Conservation (phyloP, 2,888 invertebrate genomes). For the Hipparchia semele region DNA sequence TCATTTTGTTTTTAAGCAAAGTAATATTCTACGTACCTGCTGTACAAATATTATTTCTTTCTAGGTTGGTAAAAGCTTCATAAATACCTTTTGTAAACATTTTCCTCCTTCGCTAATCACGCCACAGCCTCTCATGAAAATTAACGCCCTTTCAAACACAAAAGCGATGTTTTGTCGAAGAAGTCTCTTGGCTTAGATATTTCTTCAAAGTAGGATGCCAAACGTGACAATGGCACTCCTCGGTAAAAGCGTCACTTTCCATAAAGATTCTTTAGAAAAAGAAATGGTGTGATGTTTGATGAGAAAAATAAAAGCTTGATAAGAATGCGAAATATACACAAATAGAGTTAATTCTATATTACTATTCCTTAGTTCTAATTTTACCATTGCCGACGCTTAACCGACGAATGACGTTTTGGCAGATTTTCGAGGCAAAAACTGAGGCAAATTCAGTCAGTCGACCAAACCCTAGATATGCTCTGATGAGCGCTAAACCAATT, state of each 20-base stretch:
- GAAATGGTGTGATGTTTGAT: slow-evolving; percentile 26
- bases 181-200: slow-evolving; percentile 6
- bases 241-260: slow-evolving; percentile 34
- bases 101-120: slow-evolving; percentile 11
- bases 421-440: no score
- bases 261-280: slow-evolving; percentile 28
- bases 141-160: slow-evolving; percentile 16
- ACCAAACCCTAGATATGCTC: no score
- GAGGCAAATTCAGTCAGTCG: no score
- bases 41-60: neutral
- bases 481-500: no score
- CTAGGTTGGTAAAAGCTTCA: neutral
- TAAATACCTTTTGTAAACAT: neutral
- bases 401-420: no score
- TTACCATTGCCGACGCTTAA: no score
- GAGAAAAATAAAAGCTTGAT: slow-evolving; percentile 18
- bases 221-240: slow-evolving; percentile 34
- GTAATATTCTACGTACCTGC: neutral
- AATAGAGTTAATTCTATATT: neutral
- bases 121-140: slow-evolving; percentile 7
- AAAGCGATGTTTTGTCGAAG: slow-evolving; percentile 14
- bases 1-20: neutral
- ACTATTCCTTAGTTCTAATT: no score
- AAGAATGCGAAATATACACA: neutral
- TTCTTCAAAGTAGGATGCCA: slow-evolving; percentile 21